A percentile compares a stretch with the other conserved stretches of the same genome.
Evolutionary conservation across 2,888 invertebrate genomes (phyloP).

Genomic region (Maniola hyperantus): DNA sequence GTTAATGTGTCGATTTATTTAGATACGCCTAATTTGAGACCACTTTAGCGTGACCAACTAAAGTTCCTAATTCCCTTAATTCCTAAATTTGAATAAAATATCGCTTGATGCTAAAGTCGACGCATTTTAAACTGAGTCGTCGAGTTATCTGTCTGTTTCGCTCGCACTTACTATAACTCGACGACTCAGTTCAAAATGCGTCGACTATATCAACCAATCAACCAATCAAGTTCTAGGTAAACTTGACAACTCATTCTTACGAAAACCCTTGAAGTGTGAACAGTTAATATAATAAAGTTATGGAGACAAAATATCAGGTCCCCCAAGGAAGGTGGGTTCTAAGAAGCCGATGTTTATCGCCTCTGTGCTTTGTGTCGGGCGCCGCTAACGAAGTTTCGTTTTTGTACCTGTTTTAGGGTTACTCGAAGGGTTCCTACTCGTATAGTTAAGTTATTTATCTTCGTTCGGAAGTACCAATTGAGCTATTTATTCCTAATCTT

Average conservation of each 20-base stretch:
- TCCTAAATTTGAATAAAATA: slow-evolving; percentile 59
- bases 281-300: slow-evolving; percentile 65
- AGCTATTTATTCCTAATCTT: neutral
- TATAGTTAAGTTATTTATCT: slow-evolving; percentile 1
- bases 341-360: slow-evolving; percentile 69
- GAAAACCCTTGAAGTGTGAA: slow-evolving; percentile 69
- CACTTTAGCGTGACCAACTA: slow-evolving; percentile 56
- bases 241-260: slow-evolving; percentile 72
- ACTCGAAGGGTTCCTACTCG: slow-evolving; percentile 7
- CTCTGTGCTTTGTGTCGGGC: slow-evolving; percentile 69
- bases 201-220: no score
- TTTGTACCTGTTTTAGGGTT: slow-evolving; percentile 68
- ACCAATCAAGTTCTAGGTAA: slow-evolving; percentile 45
- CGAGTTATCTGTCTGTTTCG: no score
- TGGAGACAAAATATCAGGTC: slow-evolving; percentile 61
- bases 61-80: slow-evolving; percentile 55
- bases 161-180: no score
- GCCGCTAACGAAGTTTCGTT: slow-evolving; percentile 74
- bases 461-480: slow-evolving; percentile 4
- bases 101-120: slow-evolving; percentile 62
- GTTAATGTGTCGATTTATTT: slow-evolving; percentile 47
- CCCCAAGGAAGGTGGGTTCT: slow-evolving; percentile 64
- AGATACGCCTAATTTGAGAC: slow-evolving; percentile 67
- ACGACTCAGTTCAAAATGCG: no score
- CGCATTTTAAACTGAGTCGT: no score